A percentile compares a stretch with the other conserved stretches of the same genome.
These are phyloP conservation scores for Thecophora atra DNA, from an alignment of 2,888 invertebrate species.

Conservation along the genomic window DNA sequence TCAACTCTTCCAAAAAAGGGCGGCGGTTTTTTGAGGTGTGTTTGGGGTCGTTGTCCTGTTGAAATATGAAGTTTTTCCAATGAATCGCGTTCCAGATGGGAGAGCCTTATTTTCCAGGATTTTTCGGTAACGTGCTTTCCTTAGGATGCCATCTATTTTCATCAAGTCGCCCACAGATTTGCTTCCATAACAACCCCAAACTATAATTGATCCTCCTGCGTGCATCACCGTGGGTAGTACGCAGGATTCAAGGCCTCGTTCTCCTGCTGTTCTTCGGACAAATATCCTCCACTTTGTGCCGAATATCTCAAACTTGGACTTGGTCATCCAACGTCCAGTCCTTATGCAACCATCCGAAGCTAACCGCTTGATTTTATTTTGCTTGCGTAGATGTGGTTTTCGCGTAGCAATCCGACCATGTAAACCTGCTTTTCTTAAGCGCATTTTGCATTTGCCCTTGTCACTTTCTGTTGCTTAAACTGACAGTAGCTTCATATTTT, in stretches of 20 bases:
- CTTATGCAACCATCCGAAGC: too few relatives aligned
- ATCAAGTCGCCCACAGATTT: constrained; percentile 1
- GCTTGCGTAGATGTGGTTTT: too few relatives aligned
- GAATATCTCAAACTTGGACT: too few relatives aligned
- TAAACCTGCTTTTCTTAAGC: too few relatives aligned
- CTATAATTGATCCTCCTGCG: background rate
- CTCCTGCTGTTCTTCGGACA: background rate
- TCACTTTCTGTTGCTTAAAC: too few relatives aligned
- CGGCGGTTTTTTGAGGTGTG: background rate
- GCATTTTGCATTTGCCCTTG: too few relatives aligned
- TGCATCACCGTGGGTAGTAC: background rate
- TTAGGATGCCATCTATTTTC: background rate
- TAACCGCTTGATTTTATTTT: too few relatives aligned
- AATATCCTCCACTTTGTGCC: too few relatives aligned
- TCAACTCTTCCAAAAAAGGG: background rate
- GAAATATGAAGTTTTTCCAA: background rate
- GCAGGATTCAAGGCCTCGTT: constrained; percentile 7
- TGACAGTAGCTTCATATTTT: too few relatives aligned
- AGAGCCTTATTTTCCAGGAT: constrained; percentile 6
- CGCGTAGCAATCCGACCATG: too few relatives aligned
- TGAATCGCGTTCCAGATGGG: background rate
- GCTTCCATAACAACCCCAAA: constrained; percentile 8
- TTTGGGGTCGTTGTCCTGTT: constrained; percentile 3
- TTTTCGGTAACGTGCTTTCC: background rate
- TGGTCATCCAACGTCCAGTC: too few relatives aligned